A percentile compares a stretch with the other conserved stretches of the same genome.
Evolutionary conservation across 2,888 invertebrate genomes (phyloP).

Genomic region (Drosophila mimica): DNA sequence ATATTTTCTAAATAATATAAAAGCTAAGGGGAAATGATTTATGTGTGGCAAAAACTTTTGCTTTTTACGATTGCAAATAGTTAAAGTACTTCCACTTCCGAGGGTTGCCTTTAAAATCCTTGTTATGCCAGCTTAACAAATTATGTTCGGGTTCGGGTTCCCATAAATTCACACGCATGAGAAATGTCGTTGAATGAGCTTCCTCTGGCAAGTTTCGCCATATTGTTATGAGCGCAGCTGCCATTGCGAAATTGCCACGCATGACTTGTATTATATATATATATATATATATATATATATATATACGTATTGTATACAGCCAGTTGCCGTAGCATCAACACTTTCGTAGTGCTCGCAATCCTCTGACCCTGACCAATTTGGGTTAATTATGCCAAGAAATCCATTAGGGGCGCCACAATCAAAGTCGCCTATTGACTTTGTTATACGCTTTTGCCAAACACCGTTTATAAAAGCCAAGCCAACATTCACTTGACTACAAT

Average conservation of each 20-base stretch:
- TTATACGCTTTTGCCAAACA: slow-evolving; percentile 28
- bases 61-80: slow-evolving; percentile 67
- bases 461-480: background rate
- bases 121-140: slow-evolving; percentile 38
- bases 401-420: slow-evolving; percentile 59
- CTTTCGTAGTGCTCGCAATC: slow-evolving; percentile 41
- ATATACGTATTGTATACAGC: background rate
- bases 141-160: slow-evolving; percentile 41
- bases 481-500: background rate
- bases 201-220: slow-evolving; percentile 13
- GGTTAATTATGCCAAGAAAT: slow-evolving; percentile 75
- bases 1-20: slow-evolving; percentile 74
- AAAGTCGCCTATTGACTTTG: slow-evolving; percentile 51
- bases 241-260: slow-evolving; percentile 70
- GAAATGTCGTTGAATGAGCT: slow-evolving; percentile 73
- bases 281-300: background rate
- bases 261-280: slow-evolving; percentile 66
- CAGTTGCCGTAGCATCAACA: slow-evolving; percentile 52
- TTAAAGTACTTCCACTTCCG: slow-evolving; percentile 64
- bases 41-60: slow-evolving; percentile 66
- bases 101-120: slow-evolving; percentile 42
- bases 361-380: slow-evolving; percentile 43
- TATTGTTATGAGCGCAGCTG: slow-evolving; percentile 72
- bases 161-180: slow-evolving; percentile 76
- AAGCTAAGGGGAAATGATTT: slow-evolving; percentile 76